A percentile compares a stretch with the other conserved stretches of the same genome.
Conservation (phyloP, 2,113 vertebrate species). For the Marmota monax region DNA sequence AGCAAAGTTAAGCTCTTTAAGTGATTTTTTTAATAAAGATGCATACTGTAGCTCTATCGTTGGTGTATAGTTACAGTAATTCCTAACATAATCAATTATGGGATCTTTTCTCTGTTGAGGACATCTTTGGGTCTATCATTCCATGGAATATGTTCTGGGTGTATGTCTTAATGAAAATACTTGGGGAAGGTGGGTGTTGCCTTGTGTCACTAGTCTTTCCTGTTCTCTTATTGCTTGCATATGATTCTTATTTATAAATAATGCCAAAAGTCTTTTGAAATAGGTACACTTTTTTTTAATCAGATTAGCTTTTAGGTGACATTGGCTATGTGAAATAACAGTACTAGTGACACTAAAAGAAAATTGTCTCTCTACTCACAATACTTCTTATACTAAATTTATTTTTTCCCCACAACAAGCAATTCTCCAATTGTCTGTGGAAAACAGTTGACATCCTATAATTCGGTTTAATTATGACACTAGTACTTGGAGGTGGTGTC, state of each 20-base stretch:
- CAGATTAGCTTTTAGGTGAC: constrained; percentile 8
- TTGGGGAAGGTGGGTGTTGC: not conserved
- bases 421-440: not conserved
- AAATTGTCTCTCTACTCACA: not conserved
- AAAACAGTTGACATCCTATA: not conserved
- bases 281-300: not conserved
- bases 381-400: not conserved
- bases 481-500: not conserved
- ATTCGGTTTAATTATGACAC: not conserved
- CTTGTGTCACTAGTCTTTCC: not conserved
- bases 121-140: not conserved
- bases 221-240: not conserved
- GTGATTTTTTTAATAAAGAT: not conserved
- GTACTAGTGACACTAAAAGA: not conserved
- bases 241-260: not conserved
- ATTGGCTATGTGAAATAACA: not conserved
- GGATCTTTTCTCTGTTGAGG: not conserved
- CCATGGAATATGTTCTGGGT: not conserved
- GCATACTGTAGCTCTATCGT: not conserved
- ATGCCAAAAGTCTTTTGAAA: not conserved
- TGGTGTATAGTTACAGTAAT: not conserved
- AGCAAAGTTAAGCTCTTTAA: not conserved
- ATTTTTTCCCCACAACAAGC: not conserved
- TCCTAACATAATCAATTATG: not conserved
- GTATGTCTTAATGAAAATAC: not conserved